Evolutionary conservation across 1,140 invertebrate genomes (phyloP), one percentile per base, ranked within the genome.

Genomic region (Pararge aegeria): DNA sequence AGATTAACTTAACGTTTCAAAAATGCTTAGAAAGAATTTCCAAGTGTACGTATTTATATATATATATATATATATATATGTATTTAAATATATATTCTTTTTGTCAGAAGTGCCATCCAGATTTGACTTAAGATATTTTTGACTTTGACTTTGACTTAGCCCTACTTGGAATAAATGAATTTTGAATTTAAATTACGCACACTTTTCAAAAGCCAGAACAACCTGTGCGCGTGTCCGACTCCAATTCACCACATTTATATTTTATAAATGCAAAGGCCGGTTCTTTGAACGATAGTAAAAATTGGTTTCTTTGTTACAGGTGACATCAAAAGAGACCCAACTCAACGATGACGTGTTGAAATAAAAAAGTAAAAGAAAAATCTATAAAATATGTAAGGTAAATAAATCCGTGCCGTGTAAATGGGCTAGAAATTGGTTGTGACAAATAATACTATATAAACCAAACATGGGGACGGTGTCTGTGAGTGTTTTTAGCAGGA

Each of bases 231-330:
- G 12, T n/a, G 13, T 38, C 0, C 34, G 34, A 9, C n/a, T 29
- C 12, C 10, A 10, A 15, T 15, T 50, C 10, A 29, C 20, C 24
- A 13, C n/a, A 52, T 52, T 30, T 21, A 12, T 29, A 49, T 29
- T n/a, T 49, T 42, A 53, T 57, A 57, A 53, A 63, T 63, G 27
- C 55, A 57, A 63, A 57, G 50, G 55, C 55, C 61, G 49, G 49
- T 24, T 62, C 49, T 63, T 63, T 63, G 55, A 34, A 40, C 52
- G 30, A 55, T 55, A 54, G 38, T 61, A 61, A 61, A 63, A 63
- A 63, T 70, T 66, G 64, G 67, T 70, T 73, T 67, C 68, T 68
- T 78, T 75, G 75, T 78, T 78, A 48, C 73, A 78, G 76, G 69
- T 72, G 71, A 66, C 66, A 62, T 64, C 55, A 68, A 57, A 68